Evolutionary conservation across 2,113 vertebrate species (phyloP), one percentile per base, ranked within the genome.

Genomic region (Archilochus colubris): DNA sequence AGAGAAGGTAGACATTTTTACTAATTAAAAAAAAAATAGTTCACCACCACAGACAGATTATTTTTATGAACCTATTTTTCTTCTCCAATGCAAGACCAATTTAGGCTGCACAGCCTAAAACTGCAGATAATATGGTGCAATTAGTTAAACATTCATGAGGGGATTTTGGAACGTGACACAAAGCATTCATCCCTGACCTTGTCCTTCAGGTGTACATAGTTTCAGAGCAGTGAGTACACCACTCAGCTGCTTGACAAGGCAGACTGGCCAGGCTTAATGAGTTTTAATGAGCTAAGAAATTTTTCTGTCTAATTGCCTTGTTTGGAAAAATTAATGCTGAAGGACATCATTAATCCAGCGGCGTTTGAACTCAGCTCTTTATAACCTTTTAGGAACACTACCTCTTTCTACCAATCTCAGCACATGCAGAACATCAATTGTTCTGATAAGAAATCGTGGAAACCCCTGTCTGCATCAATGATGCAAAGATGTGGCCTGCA

Each of bases 231-330:
- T 7, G 1, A 20, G 6, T 66, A 63, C 17, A 12, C 0, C 2
- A 9, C 59, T 79, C 67, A 80, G 36, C 16, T 58, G n/a, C n/a
- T 61, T 83, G 59, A 54, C 30, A 44, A 14, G 0, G 1, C 36
- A 66, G 51, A 67, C 51, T 57, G 51, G n/a, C 46, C n/a, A 83
- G 51, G 59, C 27, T 48, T 93, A 83, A 88, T 21, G 51, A 92
- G 28, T 68, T 87, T 74, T 38, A 38, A 38, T 38, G 48, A 48
- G 53, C 40, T 27, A 21, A 59, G 86, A 84, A 12, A 72, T 68
- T 81, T 89, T 94, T 92, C 77, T 79, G 69, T 82, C 66, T 92
- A 63, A 77, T 87, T 89, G 66, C 31, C 53, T 90, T 9, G 0
- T 89, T 81, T 59, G 53, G 44, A 85, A 77, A 77, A 87, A 44